Base-by-base conservation (phyloP, 2,888 invertebrate species). In the Branchipolynoe longqiensis region DNA sequence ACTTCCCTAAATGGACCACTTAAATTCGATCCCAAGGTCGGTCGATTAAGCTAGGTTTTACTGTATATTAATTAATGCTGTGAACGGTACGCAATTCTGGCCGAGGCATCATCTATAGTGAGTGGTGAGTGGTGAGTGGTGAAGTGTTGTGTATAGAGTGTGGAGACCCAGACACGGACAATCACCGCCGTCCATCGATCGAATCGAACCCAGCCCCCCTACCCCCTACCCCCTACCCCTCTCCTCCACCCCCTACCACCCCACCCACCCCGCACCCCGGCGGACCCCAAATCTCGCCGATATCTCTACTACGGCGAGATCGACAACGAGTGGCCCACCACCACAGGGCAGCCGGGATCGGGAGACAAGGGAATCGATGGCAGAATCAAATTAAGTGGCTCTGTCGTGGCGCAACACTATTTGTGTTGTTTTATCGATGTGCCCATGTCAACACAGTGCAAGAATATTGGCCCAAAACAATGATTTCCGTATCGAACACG, bases 361-460 rank as follows among this genome's bases (percentile, higher is more conserved):
- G 25, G 73, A 73, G 73, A 41, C 73, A 41, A 62, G 73, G n/a
- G 40, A 78, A 78, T 78, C 78, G 54, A 78, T 78, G 78, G 33
- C 78, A n/a, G 78, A 78, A 78, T 78, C 78, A 54, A 78, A 78
- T 78, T 78, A 78, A 78, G 78, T 78, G 78, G 78, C 78, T 48
- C 48, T 41, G 78, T 78, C 78, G 48, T 41, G 78, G 48, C 48
- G 78, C 78, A 48, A 48, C 78, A 48, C 78, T 78, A 78, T 78
- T 78, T 78, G 78, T 78, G 78, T 28, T 78, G 78, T 78, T 54
- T 78, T 78, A 78, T 78, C 48, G 78, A 54, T 78, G 69, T 8
- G 31, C 3, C 48, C 78, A 78, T 78, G 78, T 78, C 78, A 78
- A 78, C 78, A 78, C 48, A 78, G 78, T 78, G 78, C 78, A 78